Conservation (phyloP, 2,797 vertebrate genomes). For the Pangasius sanitwongsei region DNA sequence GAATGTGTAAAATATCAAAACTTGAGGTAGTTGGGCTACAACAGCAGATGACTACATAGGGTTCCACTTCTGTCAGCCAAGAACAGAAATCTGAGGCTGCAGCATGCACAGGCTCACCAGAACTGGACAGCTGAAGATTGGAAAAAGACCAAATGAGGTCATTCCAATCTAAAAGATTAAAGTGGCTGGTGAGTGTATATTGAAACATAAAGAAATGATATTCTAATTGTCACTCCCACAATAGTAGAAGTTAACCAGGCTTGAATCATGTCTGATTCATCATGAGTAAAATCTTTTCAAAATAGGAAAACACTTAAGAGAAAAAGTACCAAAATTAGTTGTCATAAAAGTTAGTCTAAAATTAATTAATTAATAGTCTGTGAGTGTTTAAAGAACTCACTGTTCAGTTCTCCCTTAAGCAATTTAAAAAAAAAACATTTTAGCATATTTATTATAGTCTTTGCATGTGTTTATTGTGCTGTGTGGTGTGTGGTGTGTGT, state of each 20-base stretch:
- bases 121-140: neutral
- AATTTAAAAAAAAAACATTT: neutral
- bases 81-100: neutral
- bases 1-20: neutral
- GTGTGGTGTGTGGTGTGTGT: neutral
- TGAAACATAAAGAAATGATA: neutral
- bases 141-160: neutral
- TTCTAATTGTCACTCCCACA: neutral
- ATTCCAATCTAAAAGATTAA: neutral
- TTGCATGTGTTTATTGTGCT: neutral
- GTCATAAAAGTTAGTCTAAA: neutral
- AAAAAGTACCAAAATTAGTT: neutral
- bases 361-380: too few species aligned
- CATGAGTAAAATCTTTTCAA: neutral
- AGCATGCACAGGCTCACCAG: neutral
- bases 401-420: neutral
- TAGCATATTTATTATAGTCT: neutral
- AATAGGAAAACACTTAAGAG: neutral
- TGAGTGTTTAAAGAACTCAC: neutral
- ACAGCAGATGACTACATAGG: too few species aligned
- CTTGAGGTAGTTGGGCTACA: neutral
- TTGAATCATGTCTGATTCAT: constrained; percentile 4
- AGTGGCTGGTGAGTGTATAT: neutral
- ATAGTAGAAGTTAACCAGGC: neutral
- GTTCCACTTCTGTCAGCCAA: neutral